These are phyloP conservation scores for Hormiphora californensis DNA, from an alignment of 37 sponge, comb jelly and placozoan species.

Conservation along the genomic window DNA sequence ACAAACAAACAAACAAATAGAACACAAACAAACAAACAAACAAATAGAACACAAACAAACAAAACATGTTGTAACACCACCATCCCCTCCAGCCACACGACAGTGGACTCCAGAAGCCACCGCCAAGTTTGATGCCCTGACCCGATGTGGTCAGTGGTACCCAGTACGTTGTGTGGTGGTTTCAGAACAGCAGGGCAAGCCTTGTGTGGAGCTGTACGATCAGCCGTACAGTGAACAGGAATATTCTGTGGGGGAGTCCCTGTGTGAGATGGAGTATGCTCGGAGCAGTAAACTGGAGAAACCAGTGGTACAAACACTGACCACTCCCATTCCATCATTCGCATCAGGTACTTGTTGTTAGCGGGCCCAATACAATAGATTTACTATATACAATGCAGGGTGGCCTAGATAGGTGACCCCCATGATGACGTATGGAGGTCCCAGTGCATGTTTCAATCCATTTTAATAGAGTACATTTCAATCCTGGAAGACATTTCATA, in stretches of 20 bases:
- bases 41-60: too few species aligned
- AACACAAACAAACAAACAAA: too few species aligned
- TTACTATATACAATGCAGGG: too few species aligned
- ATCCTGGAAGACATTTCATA: too few species aligned
- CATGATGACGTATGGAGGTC: too few species aligned
- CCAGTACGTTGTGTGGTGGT: conserved; percentile 44
- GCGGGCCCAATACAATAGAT: too few species aligned
- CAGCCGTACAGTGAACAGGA: conserved; percentile 42
- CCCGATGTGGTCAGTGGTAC: conserved; percentile 49
- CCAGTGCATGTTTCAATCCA: too few species aligned
- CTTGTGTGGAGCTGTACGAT: conserved; percentile 52
- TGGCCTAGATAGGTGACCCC: too few species aligned
- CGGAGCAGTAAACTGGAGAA: conserved; percentile 29
- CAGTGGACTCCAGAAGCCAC: conserved; percentile 54
- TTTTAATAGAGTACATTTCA: too few species aligned
- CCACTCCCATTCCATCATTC: conserved; percentile 53
- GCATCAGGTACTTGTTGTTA: background rate
- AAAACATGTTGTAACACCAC: too few species aligned
- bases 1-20: too few species aligned
- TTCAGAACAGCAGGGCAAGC: conserved; percentile 1
- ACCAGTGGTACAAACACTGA: conserved; percentile 10
- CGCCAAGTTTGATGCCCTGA: conserved; percentile 47
- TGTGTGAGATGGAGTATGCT: conserved; percentile 47
- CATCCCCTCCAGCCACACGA: background rate
- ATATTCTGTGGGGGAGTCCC: background rate